Percentiles rank a stretch among this genome's conserved stretches.
These are phyloP conservation scores for Aproaerema taeniolella DNA, from an alignment of 2,888 invertebrate species.

Conservation along the genomic window DNA sequence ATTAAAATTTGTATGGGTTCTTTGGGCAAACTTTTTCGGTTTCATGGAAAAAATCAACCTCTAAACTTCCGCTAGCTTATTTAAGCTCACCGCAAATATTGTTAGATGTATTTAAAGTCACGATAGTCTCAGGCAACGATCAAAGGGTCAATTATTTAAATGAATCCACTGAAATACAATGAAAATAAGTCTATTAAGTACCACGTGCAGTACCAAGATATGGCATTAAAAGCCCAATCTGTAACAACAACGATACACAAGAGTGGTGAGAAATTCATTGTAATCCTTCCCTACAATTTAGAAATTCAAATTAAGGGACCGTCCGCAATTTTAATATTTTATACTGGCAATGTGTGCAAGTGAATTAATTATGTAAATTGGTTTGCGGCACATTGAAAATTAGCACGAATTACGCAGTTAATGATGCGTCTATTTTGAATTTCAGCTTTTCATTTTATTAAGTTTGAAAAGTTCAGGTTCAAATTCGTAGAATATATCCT, in stretches of 20 bases:
- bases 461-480: too few relatives aligned
- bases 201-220: conserved; percentile 1
- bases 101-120: too few relatives aligned
- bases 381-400: conserved; percentile 55
- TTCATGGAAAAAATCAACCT: too few relatives aligned
- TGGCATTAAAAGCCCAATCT: conserved; percentile 14
- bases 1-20: too few relatives aligned
- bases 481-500: too few relatives aligned
- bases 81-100: too few relatives aligned
- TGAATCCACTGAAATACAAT: too few relatives aligned
- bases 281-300: conserved; percentile 45
- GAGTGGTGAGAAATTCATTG: conserved; percentile 24
- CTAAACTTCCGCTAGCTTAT: too few relatives aligned
- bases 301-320: conserved; percentile 62
- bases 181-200: too few relatives aligned
- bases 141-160: too few relatives aligned
- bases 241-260: conserved; percentile 18
- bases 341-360: conserved; percentile 35
- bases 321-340: conserved; percentile 55
- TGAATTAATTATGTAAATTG: conserved; percentile 65
- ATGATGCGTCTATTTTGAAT: conserved; percentile 31
- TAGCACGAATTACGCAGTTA: conserved; percentile 38
- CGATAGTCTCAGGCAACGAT: too few relatives aligned
- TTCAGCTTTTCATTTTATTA: conserved; percentile 16
- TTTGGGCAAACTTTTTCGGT: too few relatives aligned